phyloP scores from a whole-genome alignment of 2,797 vertebrate genomes.

The Chelon auratus region DNA sequence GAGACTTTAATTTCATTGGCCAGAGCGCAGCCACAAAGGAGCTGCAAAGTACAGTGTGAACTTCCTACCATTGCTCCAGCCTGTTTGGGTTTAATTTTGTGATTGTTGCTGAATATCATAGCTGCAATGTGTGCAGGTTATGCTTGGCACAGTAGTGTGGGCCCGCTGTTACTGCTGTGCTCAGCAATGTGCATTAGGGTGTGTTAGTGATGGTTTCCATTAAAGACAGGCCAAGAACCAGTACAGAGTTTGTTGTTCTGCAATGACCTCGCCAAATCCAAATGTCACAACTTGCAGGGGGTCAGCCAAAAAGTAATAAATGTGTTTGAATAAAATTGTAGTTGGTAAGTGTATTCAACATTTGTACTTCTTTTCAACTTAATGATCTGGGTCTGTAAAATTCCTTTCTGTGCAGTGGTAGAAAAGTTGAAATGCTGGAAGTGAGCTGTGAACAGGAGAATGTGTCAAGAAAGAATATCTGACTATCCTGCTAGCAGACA shows the following conservation, averaged over 20 bases:
- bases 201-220: slow-evolving; percentile 46
- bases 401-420: background rate
- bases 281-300: background rate
- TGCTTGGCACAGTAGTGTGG: slow-evolving; percentile 49
- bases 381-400: background rate
- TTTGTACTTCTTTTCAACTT: background rate
- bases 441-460: slow-evolving; percentile 23
- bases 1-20: slow-evolving; percentile 37
- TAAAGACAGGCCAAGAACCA: slow-evolving; percentile 36
- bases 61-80: slow-evolving; percentile 3
- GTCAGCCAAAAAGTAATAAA: background rate
- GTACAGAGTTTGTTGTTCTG: slow-evolving; percentile 25
- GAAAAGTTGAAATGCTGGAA: slow-evolving; percentile 25
- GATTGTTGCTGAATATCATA: slow-evolving; percentile 34
- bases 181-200: slow-evolving; percentile 37
- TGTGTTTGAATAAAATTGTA: too few species aligned
- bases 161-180: slow-evolving; percentile 54
- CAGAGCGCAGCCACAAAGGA: slow-evolving; percentile 24
- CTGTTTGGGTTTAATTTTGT: slow-evolving; percentile 27
- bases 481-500: slow-evolving; percentile 8
- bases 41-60: slow-evolving; percentile 22
- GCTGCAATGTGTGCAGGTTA: slow-evolving; percentile 44
- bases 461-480: slow-evolving; percentile 32
- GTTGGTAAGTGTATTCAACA: too few species aligned
- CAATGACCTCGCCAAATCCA: slow-evolving; percentile 8